Evolutionary conservation across 2,888 invertebrate genomes (phyloP).

Genomic region (Amaurobius ferox): DNA sequence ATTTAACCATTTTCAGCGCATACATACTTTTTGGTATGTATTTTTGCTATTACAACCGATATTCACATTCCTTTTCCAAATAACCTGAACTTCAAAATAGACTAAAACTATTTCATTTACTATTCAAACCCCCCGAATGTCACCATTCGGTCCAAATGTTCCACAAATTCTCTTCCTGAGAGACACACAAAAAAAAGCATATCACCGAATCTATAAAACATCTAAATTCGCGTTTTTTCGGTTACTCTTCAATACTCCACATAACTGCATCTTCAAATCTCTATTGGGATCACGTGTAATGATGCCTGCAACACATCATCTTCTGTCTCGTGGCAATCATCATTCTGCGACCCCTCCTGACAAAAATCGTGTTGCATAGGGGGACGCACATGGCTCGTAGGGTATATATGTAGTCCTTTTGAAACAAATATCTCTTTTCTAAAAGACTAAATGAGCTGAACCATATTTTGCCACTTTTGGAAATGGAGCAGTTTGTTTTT

Average conservation of each 20-base stretch:
- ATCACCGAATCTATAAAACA: neutral
- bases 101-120: neutral
- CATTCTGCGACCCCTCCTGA: conserved; percentile 31
- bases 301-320: conserved; percentile 64
- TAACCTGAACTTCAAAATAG: too few species aligned
- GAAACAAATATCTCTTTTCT: neutral
- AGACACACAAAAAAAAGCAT: neutral
- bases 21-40: too few species aligned
- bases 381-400: neutral
- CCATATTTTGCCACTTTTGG: conserved; percentile 7
- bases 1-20: too few species aligned
- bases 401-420: conserved; percentile 4
- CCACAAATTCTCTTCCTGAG: neutral
- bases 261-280: conserved; percentile 21
- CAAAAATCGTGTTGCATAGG: neutral
- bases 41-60: too few species aligned
- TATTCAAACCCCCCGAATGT: neutral
- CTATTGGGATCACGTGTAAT: conserved; percentile 52
- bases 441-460: neutral
- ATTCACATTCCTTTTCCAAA: too few species aligned
- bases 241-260: neutral
- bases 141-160: neutral
- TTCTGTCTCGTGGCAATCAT: conserved; percentile 58
- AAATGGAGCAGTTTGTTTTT: neutral
- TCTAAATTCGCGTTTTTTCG: neutral